These are phyloP conservation scores for Macrobrachium nipponense DNA, from an alignment of 1,140 invertebrate genomes.

Conservation along the genomic window DNA sequence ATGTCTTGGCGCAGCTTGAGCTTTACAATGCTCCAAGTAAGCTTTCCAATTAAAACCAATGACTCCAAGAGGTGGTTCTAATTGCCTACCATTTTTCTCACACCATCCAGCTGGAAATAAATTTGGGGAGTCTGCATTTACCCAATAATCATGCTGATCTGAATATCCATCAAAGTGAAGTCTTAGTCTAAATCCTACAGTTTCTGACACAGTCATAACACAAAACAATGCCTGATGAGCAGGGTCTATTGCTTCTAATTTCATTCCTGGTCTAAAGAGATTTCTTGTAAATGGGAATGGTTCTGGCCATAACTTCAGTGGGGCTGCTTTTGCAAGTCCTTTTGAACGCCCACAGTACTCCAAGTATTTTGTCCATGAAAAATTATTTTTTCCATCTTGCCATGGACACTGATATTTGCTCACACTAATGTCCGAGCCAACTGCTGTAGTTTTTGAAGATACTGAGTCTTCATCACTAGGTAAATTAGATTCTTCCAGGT, in stretches of 20 bases:
- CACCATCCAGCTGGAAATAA: conserved; percentile 96
- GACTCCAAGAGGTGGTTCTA: conserved; percentile 82
- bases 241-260: conserved; percentile 93
- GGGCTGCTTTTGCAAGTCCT: conserved; percentile 78
- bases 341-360: conserved; percentile 70
- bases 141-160: conserved; percentile 93
- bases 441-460: neutral
- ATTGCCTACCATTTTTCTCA: conserved; percentile 80
- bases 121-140: conserved; percentile 88
- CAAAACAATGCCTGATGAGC: conserved; percentile 90
- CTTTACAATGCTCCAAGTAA: conserved; percentile 84
- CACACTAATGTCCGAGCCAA: neutral
- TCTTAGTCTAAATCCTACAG: conserved; percentile 80
- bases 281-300: conserved; percentile 76
- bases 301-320: conserved; percentile 82
- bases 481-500: neutral
- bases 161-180: conserved; percentile 94
- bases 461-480: conserved; percentile 28
- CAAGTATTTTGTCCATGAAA: conserved; percentile 82
- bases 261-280: conserved; percentile 81
- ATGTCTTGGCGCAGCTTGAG: conserved; percentile 81
- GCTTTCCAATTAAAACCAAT: conserved; percentile 85
- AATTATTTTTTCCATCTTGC: conserved; percentile 66
- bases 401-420: conserved; percentile 43
- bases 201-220: conserved; percentile 86